Evolutionary conservation across 1,140 invertebrate genomes (phyloP).

Genomic region (Gryllus bimaculatus): DNA sequence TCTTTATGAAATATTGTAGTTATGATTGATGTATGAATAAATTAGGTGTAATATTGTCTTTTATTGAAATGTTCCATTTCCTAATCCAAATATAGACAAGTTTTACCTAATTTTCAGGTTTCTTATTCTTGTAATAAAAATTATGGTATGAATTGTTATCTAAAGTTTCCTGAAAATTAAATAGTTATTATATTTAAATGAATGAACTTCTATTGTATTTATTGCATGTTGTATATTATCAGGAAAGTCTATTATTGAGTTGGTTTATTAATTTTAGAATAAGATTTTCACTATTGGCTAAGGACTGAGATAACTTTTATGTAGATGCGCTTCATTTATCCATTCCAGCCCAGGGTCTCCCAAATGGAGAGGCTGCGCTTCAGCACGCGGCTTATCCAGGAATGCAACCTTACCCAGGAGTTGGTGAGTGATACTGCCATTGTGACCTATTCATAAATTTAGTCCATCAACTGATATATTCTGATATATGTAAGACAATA

Average conservation of each 20-base stretch:
- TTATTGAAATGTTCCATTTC: background rate
- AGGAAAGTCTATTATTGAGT: background rate
- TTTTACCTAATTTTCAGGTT: background rate
- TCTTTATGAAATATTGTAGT: background rate
- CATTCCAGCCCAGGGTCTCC: slow-evolving; percentile 77
- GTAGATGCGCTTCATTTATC: slow-evolving; percentile 59
- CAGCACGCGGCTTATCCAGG: slow-evolving; percentile 77
- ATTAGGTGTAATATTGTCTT: background rate
- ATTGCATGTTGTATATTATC: background rate
- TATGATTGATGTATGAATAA: background rate
- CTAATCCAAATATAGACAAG: too few relatives aligned
- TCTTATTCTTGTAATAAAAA: background rate
- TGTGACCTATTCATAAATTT: background rate
- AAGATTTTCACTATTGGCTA: slow-evolving; percentile 24
- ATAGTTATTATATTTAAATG: background rate
- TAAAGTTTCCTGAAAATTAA: too few relatives aligned
- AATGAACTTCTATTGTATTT: background rate
- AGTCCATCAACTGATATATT: background rate
- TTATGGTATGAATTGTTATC: too few relatives aligned
- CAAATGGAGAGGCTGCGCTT: slow-evolving; percentile 78
- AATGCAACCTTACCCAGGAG: slow-evolving; percentile 83
- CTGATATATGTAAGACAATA: background rate
- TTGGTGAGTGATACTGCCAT: slow-evolving; percentile 58
- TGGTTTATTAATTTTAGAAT: background rate
- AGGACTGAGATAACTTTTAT: slow-evolving; percentile 45